Conservation (phyloP, 2,888 invertebrate species). For the Buathra laborator region DNA sequence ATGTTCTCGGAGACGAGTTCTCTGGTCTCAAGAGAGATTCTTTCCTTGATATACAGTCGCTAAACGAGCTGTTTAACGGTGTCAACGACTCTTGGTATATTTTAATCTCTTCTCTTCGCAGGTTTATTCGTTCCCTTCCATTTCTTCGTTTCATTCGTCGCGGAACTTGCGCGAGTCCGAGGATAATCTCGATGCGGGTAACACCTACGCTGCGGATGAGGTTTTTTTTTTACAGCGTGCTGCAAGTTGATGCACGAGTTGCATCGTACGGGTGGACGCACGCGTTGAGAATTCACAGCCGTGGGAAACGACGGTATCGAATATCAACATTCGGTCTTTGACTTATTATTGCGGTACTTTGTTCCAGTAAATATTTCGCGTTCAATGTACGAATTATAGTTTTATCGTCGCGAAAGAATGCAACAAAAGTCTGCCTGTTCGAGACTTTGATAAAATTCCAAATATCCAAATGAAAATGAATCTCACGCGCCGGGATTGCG, state of each 20-base stretch:
- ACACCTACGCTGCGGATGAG: conserved; percentile 3
- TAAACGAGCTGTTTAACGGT: conserved; percentile 1
- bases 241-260: conserved; percentile 18
- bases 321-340: too few relatives aligned
- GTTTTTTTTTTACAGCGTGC: neutral
- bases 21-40: neutral
- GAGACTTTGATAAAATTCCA: neutral
- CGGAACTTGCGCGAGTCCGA: neutral
- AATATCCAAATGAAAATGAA: neutral
- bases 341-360: neutral
- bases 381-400: conserved; percentile 20
- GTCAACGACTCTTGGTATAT: conserved; percentile 11
- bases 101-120: neutral
- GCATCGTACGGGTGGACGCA: neutral
- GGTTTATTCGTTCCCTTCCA: neutral
- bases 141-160: neutral
- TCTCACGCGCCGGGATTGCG: neutral
- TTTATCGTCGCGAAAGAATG: conserved; percentile 24
- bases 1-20: neutral
- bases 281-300: neutral
- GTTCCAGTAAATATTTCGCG: conserved; percentile 6
- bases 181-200: conserved; percentile 42
- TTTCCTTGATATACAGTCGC: neutral
- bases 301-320: neutral
- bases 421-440: conserved; percentile 13